A percentile compares a stretch with the other conserved stretches of the same genome.
Evolutionary conservation across 1,140 invertebrate genomes (phyloP).

Genomic region (Sitodiplosis mosellana): DNA sequence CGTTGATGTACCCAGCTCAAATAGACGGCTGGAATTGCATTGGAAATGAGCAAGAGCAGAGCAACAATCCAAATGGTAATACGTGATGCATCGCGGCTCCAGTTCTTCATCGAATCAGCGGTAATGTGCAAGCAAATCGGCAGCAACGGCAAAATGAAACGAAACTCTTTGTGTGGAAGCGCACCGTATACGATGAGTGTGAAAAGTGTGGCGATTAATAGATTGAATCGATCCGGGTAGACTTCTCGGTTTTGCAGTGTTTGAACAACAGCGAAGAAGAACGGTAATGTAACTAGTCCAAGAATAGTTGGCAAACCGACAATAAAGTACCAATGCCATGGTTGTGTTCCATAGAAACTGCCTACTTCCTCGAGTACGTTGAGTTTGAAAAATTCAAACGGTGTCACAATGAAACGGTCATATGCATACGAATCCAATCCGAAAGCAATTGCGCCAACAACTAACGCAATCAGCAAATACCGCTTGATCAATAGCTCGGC

Average conservation of each 20-base stretch:
- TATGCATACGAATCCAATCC: slow-evolving; percentile 56
- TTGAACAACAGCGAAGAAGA: slow-evolving; percentile 33
- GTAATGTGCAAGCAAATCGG: slow-evolving; percentile 60
- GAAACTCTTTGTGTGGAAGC: slow-evolving; percentile 81
- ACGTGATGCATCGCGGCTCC: slow-evolving; percentile 35
- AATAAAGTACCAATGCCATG: slow-evolving; percentile 67
- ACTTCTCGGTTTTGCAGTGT: slow-evolving; percentile 23
- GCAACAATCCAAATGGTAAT: slow-evolving; percentile 28
- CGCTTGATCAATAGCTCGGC: no score
- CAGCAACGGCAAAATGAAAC: slow-evolving; percentile 71
- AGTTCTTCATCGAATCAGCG: slow-evolving; percentile 34
- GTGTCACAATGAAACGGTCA: slow-evolving; percentile 50
- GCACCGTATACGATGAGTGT: slow-evolving; percentile 35
- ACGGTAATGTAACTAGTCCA: slow-evolving; percentile 44
- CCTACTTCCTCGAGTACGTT: slow-evolving; percentile 62
- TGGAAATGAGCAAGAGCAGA: slow-evolving; percentile 33
- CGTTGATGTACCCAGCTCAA: slow-evolving; percentile 63
- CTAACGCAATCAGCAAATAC: no score
- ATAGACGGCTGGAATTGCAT: slow-evolving; percentile 44
- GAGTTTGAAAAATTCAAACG: slow-evolving; percentile 67
- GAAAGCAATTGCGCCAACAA: slow-evolving; percentile 24
- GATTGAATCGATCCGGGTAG: slow-evolving; percentile 27
- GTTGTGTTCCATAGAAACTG: slow-evolving; percentile 65
- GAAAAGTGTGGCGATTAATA: slow-evolving; percentile 15
- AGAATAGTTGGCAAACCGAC: slow-evolving; percentile 50